Evolutionary conservation across 2,113 vertebrate species (phyloP).

Genomic region (Mormoops blainvillei): DNA sequence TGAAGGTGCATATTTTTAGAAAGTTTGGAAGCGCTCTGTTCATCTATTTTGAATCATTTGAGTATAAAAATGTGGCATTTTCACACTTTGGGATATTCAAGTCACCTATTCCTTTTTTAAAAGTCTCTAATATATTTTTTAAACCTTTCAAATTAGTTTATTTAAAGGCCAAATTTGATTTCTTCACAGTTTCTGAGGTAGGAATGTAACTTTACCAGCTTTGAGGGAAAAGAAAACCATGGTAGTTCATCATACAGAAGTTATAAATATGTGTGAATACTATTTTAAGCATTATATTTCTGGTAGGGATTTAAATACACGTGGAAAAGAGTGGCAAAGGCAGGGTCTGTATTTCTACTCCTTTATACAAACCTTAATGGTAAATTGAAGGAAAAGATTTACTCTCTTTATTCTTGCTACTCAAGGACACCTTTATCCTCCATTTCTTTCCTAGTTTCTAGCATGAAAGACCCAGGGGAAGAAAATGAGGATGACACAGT

Average conservation of each 20-base stretch:
- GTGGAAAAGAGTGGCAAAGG: conserved; percentile 15
- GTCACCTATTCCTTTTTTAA: conserved; percentile 40
- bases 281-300: conserved; percentile 66
- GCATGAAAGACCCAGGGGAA: not conserved
- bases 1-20: conserved; percentile 71
- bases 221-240: conserved; percentile 38
- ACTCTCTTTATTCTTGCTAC: conserved; percentile 21
- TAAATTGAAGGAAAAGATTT: conserved; percentile 28
- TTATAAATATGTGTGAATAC: conserved; percentile 55
- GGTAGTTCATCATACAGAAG: conserved; percentile 50
- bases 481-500: conserved; percentile 38
- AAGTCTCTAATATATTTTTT: conserved; percentile 66
- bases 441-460: not conserved
- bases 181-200: conserved; percentile 58
- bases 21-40: conserved; percentile 72
- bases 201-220: conserved; percentile 55
- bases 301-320: conserved; percentile 57
- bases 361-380: conserved; percentile 14
- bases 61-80: conserved; percentile 73
- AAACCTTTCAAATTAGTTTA: conserved; percentile 65
- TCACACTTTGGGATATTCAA: conserved; percentile 70
- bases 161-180: conserved; percentile 67
- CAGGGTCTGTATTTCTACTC: conserved; percentile 11
- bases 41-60: conserved; percentile 73
- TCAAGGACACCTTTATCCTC: conserved; percentile 31